Base-by-base conservation (phyloP, 2,888 invertebrate species). In the Kuschelorhynchus macadamiae region DNA sequence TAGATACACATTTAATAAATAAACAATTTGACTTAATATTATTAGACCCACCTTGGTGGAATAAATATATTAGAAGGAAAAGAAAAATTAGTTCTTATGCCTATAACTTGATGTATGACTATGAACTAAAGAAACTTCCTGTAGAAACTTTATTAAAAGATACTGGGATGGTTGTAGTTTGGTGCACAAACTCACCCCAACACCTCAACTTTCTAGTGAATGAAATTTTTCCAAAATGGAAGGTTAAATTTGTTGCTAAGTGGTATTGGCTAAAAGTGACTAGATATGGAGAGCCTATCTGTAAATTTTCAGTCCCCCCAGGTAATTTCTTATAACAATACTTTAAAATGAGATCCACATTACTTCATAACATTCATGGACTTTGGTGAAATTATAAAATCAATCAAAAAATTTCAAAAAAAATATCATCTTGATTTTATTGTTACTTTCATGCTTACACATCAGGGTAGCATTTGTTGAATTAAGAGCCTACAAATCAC, bases 11-110 rank as follows among this genome's bases (percentile, higher is more conserved):
- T 20, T 79, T 89, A 39, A 60, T 76, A 17, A 83, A 85, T 5
- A 81, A 81, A 61, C 85, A 85, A 67, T 97, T 88, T 86, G 93
- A 97, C 82, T 85, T 96, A 56, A 87, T 98, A 53, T 84, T 97
- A 14, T 85, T 97, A 73, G 98, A 98, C 85, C 98, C 98, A 30
- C 97, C 98, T 0, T 98, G 98, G 98, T 91, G 92, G 87, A 98
- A 98, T 81, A 96, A 96, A 83, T 97, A 94, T 71, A 95, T 97
- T 47, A 89, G 95, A 76, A 88, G 98, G 70, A 86, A 92, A 78
- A 92, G 91, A 78, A 85, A 85, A 74, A 87, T 87, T 63, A 87
- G 87, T 55, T 87, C 89, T 67, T 84, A 90, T 73, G 90, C 60
- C 72, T 95, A 96, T 81, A 83, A 87, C 72, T 93, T 93, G 92